Evolutionary conservation across 2,888 invertebrate genomes (phyloP).

Genomic region (Ormyrus thymus): DNA sequence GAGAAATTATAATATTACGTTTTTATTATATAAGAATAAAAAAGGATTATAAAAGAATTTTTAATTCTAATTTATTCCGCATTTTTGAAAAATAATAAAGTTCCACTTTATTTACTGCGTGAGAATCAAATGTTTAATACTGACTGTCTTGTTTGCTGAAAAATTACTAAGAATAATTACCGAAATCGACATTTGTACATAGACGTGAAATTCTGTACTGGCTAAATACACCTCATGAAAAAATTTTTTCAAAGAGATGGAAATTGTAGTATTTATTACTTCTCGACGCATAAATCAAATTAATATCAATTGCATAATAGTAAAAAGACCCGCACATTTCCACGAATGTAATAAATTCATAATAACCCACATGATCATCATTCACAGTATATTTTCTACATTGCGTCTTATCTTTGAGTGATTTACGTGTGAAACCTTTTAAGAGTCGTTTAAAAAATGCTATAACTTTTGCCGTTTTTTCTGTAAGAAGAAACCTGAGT

Average conservation of each 20-base stretch:
- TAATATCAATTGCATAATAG: conserved; percentile 13
- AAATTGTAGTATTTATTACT: neutral
- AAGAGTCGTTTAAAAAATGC: neutral
- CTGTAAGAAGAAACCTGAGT: no score
- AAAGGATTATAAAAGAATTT: neutral
- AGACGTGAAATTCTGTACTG: no score
- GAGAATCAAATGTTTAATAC: no score
- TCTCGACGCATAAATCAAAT: conserved; percentile 28
- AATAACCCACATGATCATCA: conserved; percentile 51
- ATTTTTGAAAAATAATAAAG: neutral
- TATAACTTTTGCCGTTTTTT: no score
- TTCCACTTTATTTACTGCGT: no score
- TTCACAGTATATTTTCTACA: conserved; percentile 36
- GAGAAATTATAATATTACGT: conserved; percentile 2
- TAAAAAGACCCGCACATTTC: conserved; percentile 46
- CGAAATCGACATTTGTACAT: no score
- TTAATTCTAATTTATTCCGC: neutral
- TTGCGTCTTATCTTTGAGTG: conserved; percentile 23
- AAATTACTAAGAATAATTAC: no score
- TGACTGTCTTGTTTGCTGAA: no score
- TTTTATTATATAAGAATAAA: conserved; percentile 6
- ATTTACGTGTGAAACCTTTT: conserved; percentile 40
- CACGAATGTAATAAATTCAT: conserved; percentile 47
- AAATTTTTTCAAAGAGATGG: no score
- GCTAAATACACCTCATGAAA: no score